Evolutionary conservation across 37 sponge, comb jelly and placozoan species (phyloP), one percentile per base, ranked within the genome.

Genomic region (Cliona cf. orientalis): DNA sequence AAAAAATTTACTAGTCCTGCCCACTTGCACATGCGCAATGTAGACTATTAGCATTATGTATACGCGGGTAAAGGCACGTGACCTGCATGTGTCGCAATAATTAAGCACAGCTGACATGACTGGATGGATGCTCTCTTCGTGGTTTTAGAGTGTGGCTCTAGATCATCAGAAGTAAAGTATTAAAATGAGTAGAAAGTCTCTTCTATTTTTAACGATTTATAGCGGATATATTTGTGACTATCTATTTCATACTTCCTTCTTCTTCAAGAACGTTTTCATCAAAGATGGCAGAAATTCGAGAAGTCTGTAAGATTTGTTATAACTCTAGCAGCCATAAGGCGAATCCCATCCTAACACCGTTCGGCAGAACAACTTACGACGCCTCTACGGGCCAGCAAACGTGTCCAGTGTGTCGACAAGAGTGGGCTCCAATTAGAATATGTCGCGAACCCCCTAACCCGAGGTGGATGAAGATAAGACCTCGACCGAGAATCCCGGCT

Each of bases 251-350:
- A 11, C 14, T 49, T 49, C 14, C 17, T 11, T 49, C 14, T 17
- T 19, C 55, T 49, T 19, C 17, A 49, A 17, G 55, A 49, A 17
- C 55, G 55, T 49, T 11, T 49, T 11, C 14, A 49, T 11, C 17
- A 17, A 49, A 49, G n/a, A 83, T 83, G 83, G 56, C 74, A n/a
- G 76, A 83, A 14, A 31, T 33, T 12, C 23, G 37, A 28, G 77
- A 85, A 41, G 97, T 93, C 26, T 97, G 97, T 64, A 87, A 88
- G 66, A 82, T 97, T n/a, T 97, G 97, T 46, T 97, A 77, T 74
- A 88, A 79, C 40, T 72, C 86, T 5, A 85, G 87, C 0, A 93
- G 86, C 53, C 97, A 97, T 78, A 97, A 97, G 74, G 34, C 80
- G 17, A 91, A 78, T 63, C 97, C 94, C 0, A 91, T 87, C 12